Evolutionary conservation across 2,888 invertebrate genomes (phyloP), one percentile per base, ranked within the genome.

Genomic region (Ischnura elegans): DNA sequence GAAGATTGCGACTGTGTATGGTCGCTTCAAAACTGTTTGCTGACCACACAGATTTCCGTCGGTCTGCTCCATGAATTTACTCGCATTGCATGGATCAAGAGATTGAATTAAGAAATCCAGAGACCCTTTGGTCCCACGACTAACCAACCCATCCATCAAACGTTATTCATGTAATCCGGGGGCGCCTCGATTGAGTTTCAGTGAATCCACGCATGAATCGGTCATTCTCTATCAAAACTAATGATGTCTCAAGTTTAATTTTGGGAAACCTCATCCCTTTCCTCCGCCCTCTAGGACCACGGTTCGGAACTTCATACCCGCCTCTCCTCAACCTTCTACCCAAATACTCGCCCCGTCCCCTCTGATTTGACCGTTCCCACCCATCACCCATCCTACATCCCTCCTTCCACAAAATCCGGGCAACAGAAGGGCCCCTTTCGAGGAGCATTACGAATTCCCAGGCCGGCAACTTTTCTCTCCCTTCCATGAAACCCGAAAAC

Each of bases 401-500:
- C 16, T 86, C 86, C 86, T 19, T 25, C n/a, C n/a, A 2, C 16
- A 10, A 86, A 86, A 43, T 86, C 45, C 86, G 46, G 21, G 21
- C 25, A 13, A n/a, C 5, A 13, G 2, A n/a, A n/a, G n/a, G n/a
- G n/a, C 46, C 86, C 86, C 25, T n/a, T 25, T 46, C 86, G 45
- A n/a, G 0, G 25, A 16, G 45, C 86, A 86, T 86, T 86, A 86
- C 13, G 86, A 13, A 86, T 86, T 86, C 45, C 25, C 86, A 86
- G 86, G 45, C 19, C 86, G 86, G n/a, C 86, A 10, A n/a, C 51
- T n/a, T 10, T 42, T 29, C 76, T 86, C 86, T 46, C 86, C 46
- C n/a, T n/a, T n/a, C n/a, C n/a, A n/a, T n/a, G 45, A 45, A 86
- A 45, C 45, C 86, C 86, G 90, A 90, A 51, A 90, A 90, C 90